phyloP scores from a whole-genome alignment of 2,888 invertebrate genomes.

The Stenoptilia bipunctidactyla region DNA sequence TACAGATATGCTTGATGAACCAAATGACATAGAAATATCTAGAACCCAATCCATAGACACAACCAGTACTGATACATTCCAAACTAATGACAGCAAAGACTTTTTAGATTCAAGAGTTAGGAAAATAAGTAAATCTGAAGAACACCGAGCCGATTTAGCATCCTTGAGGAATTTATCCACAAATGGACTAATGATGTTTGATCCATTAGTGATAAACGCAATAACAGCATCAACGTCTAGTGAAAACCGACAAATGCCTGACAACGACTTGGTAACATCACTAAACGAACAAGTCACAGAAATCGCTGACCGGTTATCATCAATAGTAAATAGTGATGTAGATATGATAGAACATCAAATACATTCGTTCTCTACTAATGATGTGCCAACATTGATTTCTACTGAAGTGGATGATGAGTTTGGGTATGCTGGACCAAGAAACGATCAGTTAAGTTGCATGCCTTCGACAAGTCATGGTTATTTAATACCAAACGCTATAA shows the following conservation, averaged over 20 bases:
- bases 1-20: slow-evolving; percentile 23
- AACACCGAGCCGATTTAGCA: slow-evolving; percentile 42
- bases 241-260: slow-evolving; percentile 46
- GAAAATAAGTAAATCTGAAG: slow-evolving; percentile 45
- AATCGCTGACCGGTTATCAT: slow-evolving; percentile 57
- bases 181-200: slow-evolving; percentile 62
- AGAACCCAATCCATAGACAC: slow-evolving; percentile 27
- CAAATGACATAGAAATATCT: slow-evolving; percentile 15
- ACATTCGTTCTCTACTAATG: slow-evolving; percentile 59
- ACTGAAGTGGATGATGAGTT: slow-evolving; percentile 31
- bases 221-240: slow-evolving; percentile 43
- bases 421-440: slow-evolving; percentile 38
- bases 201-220: slow-evolving; percentile 51
- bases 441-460: slow-evolving; percentile 58
- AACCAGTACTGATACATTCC: slow-evolving; percentile 40
- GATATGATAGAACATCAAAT: slow-evolving; percentile 47
- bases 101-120: slow-evolving; percentile 26
- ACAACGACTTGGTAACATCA: slow-evolving; percentile 57
- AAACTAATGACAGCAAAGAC: slow-evolving; percentile 30
- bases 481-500: slow-evolving; percentile 73
- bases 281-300: slow-evolving; percentile 64
- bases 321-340: slow-evolving; percentile 43
- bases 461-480: slow-evolving; percentile 76
- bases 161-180: slow-evolving; percentile 57
- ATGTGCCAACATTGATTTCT: slow-evolving; percentile 48